Conservation (phyloP, 2,113 vertebrate species). For the Myodes glareolus region DNA sequence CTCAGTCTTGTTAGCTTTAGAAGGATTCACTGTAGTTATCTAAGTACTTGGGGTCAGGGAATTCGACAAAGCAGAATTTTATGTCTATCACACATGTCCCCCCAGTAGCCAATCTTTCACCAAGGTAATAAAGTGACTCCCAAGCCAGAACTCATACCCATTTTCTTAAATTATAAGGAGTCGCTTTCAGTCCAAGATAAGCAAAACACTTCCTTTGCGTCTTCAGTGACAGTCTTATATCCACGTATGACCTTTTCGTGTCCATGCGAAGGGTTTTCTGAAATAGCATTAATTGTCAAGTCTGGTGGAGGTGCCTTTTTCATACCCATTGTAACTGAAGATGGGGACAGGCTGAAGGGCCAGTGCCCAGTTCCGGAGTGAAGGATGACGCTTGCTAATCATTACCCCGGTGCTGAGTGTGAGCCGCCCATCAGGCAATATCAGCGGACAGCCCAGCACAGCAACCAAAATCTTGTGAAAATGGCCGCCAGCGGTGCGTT, state of each 20-base stretch:
- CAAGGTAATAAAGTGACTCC: background rate
- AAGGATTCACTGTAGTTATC: background rate
- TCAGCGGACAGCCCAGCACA: background rate
- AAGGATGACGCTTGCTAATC: background rate
- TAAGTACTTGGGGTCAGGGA: background rate
- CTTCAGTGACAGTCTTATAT: background rate
- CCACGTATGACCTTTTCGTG: background rate
- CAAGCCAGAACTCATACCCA: background rate
- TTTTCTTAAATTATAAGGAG: constrained; percentile 40
- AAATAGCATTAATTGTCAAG: constrained; percentile 13
- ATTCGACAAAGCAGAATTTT: constrained; percentile 9
- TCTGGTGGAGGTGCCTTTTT: background rate
- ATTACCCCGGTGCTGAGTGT: too few species aligned
- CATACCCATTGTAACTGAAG: background rate
- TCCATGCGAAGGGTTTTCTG: constrained; percentile 1
- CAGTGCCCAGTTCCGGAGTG: background rate
- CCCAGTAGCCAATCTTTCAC: background rate
- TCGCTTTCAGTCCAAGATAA: background rate
- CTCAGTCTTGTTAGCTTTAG: background rate
- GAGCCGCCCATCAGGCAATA: background rate
- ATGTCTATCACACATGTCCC: background rate
- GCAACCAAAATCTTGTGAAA: background rate
- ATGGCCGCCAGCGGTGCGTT: background rate
- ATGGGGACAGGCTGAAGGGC: background rate
- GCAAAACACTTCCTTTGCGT: background rate